phyloP scores from a whole-genome alignment of 2,888 invertebrate species.

The Magallana nippona region DNA sequence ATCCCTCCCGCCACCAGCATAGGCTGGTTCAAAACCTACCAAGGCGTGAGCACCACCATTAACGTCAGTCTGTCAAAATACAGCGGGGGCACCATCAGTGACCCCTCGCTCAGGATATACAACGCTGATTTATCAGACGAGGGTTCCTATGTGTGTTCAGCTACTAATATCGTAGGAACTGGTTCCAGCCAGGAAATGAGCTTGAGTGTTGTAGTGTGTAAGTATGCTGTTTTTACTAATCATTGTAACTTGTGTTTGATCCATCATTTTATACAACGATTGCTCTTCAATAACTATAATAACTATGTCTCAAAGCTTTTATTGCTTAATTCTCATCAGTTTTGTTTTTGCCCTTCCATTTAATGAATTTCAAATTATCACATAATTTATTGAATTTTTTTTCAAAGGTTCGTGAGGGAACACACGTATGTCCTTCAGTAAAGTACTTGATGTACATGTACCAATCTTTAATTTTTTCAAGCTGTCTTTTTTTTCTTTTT shows the following conservation, averaged over 20 bases:
- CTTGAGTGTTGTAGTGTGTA: slow-evolving; percentile 47
- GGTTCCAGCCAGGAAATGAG: slow-evolving; percentile 38
- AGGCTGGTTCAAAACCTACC: slow-evolving; percentile 47
- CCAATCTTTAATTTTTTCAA: neutral
- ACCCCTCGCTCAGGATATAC: slow-evolving; percentile 54
- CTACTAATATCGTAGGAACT: slow-evolving; percentile 50
- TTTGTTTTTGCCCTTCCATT: neutral
- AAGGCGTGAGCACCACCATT: slow-evolving; percentile 40
- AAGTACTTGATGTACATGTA: neutral
- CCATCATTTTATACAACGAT: neutral
- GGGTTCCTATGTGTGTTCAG: slow-evolving; percentile 55
- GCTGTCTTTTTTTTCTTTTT: neutral
- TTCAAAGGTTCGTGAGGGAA: slow-evolving; percentile 19
- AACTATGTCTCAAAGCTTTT: neutral
- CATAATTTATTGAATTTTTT: slow-evolving; percentile 15
- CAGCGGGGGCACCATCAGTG: slow-evolving; percentile 50
- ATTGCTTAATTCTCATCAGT: neutral
- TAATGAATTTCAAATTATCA: too few species aligned
- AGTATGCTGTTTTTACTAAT: slow-evolving; percentile 31
- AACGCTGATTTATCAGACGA: slow-evolving; percentile 46
- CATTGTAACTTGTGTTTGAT: neutral
- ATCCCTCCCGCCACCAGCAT: slow-evolving; percentile 44
- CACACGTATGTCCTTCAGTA: slow-evolving; percentile 29
- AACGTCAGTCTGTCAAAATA: slow-evolving; percentile 41
- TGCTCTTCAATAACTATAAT: neutral